phyloP scores from a whole-genome alignment of 2,888 invertebrate genomes.

The Rotaria magnacalcarata region DNA sequence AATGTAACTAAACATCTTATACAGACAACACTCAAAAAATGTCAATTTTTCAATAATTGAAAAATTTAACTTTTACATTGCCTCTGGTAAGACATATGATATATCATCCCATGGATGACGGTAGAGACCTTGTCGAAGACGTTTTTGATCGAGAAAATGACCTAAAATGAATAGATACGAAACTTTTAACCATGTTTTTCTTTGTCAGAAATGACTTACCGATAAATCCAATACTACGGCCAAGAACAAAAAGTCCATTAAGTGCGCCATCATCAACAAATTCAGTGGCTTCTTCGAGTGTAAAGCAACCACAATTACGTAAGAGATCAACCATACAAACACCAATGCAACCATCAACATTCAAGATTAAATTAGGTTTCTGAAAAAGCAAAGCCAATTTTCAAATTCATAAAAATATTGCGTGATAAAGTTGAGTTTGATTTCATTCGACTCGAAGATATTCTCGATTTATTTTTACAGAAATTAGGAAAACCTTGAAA shows the following conservation, averaged over 20 bases:
- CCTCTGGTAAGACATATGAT: conserved; percentile 75
- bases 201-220: conserved; percentile 59
- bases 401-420: not conserved
- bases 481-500: too few species aligned
- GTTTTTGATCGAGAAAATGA: conserved; percentile 94
- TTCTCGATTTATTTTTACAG: not conserved
- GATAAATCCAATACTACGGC: conserved; percentile 94
- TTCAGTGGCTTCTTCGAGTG: conserved; percentile 90
- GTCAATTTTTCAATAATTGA: too few species aligned
- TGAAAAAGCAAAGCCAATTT: conserved; percentile 49
- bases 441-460: not conserved
- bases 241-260: conserved; percentile 94
- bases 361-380: conserved; percentile 98
- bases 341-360: conserved; percentile 97
- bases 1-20: not conserved
- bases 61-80: conserved; percentile 42
- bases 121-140: conserved; percentile 95
- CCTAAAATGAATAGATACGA: conserved; percentile 61
- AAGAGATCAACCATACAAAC: conserved; percentile 94
- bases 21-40: not conserved
- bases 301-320: conserved; percentile 85
- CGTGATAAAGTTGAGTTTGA: not conserved
- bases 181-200: not conserved
- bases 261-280: conserved; percentile 95
- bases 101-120: conserved; percentile 99